These are phyloP conservation scores for Eupeodes corollae DNA, from an alignment of 1,140 invertebrate genomes.

Conservation along the genomic window DNA sequence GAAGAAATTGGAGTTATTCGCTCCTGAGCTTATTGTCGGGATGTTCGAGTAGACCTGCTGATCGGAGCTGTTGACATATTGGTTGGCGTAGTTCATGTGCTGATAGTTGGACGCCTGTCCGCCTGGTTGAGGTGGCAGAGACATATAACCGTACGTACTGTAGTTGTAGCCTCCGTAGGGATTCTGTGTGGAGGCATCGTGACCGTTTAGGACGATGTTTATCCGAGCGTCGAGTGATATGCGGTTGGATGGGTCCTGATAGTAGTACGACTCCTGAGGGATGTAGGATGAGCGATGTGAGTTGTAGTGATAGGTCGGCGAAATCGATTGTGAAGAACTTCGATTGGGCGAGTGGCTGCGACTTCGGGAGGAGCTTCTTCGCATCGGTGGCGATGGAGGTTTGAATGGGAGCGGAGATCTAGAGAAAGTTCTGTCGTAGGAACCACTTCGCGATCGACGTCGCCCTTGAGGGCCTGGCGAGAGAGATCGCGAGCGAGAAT, in stretches of 20 bases:
- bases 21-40: background rate
- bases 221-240: slow-evolving; percentile 9
- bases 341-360: background rate
- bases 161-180: slow-evolving; percentile 16
- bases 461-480: slow-evolving; percentile 14
- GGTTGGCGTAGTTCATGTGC: slow-evolving; percentile 15
- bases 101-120: slow-evolving; percentile 9
- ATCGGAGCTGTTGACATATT: slow-evolving; percentile 11
- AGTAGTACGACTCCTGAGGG: slow-evolving; percentile 12
- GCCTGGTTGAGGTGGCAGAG: slow-evolving; percentile 8
- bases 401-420: slow-evolving; percentile 31
- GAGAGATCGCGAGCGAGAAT: slow-evolving; percentile 17
- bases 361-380: slow-evolving; percentile 18
- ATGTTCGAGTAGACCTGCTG: slow-evolving; percentile 5
- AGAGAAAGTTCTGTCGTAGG: slow-evolving; percentile 14
- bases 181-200: slow-evolving; percentile 2
- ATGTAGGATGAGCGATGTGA: slow-evolving; percentile 4
- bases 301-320: background rate
- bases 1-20: no score
- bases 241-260: slow-evolving; percentile 2
- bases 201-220: slow-evolving; percentile 8
- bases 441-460: slow-evolving; percentile 16
- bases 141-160: slow-evolving; percentile 21
- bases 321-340: background rate
- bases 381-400: slow-evolving; percentile 32